phyloP scores from a whole-genome alignment of 1,140 invertebrate species.

The Plodia interpunctella region DNA sequence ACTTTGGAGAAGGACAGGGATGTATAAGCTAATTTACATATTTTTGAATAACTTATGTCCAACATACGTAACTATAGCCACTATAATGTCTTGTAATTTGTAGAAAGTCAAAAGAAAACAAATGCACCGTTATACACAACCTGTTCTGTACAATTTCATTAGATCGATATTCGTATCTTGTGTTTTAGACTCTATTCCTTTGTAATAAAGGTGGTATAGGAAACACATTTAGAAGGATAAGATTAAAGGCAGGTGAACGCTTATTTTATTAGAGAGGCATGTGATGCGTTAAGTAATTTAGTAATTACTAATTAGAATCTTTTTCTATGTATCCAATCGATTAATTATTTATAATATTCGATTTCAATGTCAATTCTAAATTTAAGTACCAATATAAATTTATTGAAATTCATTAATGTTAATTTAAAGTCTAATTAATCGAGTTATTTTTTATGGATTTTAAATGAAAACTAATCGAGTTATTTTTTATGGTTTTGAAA shows the following conservation, averaged over 20 bases:
- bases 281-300: constrained; percentile 23
- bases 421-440: too few species aligned
- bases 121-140: constrained; percentile 50
- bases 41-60: too few species aligned
- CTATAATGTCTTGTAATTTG: not conserved
- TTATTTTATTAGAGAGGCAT: constrained; percentile 28
- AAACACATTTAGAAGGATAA: constrained; percentile 8
- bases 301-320: constrained; percentile 27
- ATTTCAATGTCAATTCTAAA: not conserved
- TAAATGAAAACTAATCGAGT: not conserved
- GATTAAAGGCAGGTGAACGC: constrained; percentile 50
- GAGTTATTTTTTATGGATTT: not conserved
- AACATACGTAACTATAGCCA: not conserved
- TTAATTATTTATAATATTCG: not conserved
- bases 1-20: too few species aligned
- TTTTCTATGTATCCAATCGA: not conserved
- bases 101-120: constrained; percentile 37
- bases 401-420: too few species aligned
- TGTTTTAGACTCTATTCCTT: constrained; percentile 23
- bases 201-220: constrained; percentile 17
- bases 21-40: too few species aligned
- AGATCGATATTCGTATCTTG: constrained; percentile 17
- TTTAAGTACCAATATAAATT: too few species aligned
- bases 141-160: constrained; percentile 29
- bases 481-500: too few species aligned